phyloP scores from a whole-genome alignment of 2,113 vertebrate genomes.

The Emydura subglobosa region DNA sequence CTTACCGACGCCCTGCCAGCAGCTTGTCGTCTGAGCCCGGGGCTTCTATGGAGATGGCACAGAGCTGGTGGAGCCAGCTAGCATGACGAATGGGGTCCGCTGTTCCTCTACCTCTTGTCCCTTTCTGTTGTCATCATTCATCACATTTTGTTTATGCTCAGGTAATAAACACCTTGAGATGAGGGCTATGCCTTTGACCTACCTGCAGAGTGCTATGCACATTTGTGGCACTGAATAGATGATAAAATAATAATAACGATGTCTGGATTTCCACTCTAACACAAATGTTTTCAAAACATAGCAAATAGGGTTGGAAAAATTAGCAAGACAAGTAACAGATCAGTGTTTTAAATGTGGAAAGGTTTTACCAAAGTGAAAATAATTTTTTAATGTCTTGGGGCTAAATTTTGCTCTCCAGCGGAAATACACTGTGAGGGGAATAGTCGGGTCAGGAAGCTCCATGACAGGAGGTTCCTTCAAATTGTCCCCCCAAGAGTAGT shows the following conservation, averaged over 20 bases:
- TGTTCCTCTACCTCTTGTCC: neutral
- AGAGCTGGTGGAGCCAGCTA: neutral
- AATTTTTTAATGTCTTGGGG: neutral
- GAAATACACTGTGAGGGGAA: neutral
- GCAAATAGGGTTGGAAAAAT: neutral
- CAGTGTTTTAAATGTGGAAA: neutral
- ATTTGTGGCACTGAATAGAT: neutral
- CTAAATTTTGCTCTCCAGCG: neutral
- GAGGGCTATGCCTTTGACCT: neutral
- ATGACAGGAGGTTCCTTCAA: neutral
- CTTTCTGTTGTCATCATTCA: neutral
- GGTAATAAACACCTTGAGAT: neutral
- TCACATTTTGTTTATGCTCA: neutral
- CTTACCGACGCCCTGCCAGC: neutral
- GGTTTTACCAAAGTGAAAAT: neutral
- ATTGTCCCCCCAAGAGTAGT: neutral
- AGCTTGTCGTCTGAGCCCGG: neutral
- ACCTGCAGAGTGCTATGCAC: neutral
- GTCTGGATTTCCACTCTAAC: neutral
- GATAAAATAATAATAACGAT: conserved; percentile 9
- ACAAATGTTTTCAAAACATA: neutral
- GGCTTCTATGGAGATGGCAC: neutral
- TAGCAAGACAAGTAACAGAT: neutral
- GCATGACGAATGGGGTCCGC: fast-evolving
- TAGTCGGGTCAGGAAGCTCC: neutral